Evolutionary conservation across 30 jellyfish, hydroid and myxozoan genomes (phyloP).

Genomic region (Cassiopea andromeda): DNA sequence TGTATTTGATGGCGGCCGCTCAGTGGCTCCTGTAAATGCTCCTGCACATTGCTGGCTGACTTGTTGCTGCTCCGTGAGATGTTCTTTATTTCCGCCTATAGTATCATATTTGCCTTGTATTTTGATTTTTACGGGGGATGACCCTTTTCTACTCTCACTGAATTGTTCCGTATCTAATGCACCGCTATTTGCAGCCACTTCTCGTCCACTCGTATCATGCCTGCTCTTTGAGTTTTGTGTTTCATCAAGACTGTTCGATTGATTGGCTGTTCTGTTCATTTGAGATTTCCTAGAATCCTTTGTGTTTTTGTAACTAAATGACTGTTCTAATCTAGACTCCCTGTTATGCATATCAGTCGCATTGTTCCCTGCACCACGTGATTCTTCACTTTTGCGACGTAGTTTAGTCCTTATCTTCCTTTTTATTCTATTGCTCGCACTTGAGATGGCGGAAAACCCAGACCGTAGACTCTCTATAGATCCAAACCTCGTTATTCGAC

Average conservation of each 20-base stretch:
- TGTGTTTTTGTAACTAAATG: not conserved
- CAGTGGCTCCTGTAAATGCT: not conserved
- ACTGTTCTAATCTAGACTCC: conserved; percentile 4
- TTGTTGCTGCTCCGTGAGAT: not conserved
- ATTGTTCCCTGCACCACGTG: conserved; percentile 7
- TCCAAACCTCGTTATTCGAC: conserved; percentile 43
- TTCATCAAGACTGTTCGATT: conserved; percentile 5
- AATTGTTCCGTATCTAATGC: not conserved
- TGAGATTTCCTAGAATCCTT: too few relatives aligned
- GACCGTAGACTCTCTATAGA: conserved; percentile 65
- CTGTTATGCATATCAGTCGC: not conserved
- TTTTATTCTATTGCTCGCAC: conserved; percentile 32
- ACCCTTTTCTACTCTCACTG: not conserved
- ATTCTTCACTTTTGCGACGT: not conserved
- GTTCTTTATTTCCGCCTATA: not conserved
- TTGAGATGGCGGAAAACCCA: conserved; percentile 68
- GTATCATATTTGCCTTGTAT: not conserved
- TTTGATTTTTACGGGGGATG: not conserved
- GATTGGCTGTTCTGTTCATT: not conserved
- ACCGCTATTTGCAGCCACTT: not conserved
- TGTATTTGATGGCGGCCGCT: conserved; percentile 34
- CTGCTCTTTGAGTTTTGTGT: not conserved
- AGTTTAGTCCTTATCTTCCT: conserved; percentile 39
- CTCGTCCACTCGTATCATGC: not conserved
- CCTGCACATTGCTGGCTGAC: not conserved